These are phyloP conservation scores for Tetragonula carbonaria DNA, from an alignment of 2,888 invertebrate species.

Conservation along the genomic window DNA sequence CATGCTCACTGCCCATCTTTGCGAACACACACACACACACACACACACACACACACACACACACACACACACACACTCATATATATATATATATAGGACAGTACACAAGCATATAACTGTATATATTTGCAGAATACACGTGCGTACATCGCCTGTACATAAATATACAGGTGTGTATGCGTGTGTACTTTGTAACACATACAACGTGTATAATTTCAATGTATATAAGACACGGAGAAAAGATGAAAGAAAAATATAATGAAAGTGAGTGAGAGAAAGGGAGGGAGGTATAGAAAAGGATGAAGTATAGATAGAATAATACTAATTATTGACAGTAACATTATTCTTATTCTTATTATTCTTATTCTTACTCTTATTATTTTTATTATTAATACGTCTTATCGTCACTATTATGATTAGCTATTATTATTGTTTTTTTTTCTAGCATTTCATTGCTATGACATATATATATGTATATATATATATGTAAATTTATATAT, in stretches of 20 bases:
- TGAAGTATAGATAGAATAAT: conserved; percentile 26
- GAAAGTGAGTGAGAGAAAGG: neutral
- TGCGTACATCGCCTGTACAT: no score
- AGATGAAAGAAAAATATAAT: neutral
- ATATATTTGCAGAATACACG: no score
- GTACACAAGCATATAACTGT: no score
- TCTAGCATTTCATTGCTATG: conserved; percentile 57
- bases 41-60: no score
- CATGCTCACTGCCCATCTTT: no score
- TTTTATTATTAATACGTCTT: conserved; percentile 46
- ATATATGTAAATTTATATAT: neutral
- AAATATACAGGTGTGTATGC: conserved; percentile 12
- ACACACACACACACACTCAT: no score
- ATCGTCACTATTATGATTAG: conserved; percentile 55
- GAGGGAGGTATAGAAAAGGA: neutral
- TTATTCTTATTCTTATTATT: conserved; percentile 55
- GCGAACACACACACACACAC: no score
- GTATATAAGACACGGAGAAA: neutral
- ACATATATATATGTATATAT: neutral
- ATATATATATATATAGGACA: no score
- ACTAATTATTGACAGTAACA: conserved; percentile 52
- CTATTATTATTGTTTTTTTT: conserved; percentile 69
- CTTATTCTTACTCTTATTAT: conserved; percentile 60
- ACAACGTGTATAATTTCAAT: neutral
- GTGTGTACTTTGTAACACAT: conserved; percentile 24